These are phyloP conservation scores for Rugalucina vietnamica DNA, from an alignment of 2,888 invertebrate species.

Conservation along the genomic window DNA sequence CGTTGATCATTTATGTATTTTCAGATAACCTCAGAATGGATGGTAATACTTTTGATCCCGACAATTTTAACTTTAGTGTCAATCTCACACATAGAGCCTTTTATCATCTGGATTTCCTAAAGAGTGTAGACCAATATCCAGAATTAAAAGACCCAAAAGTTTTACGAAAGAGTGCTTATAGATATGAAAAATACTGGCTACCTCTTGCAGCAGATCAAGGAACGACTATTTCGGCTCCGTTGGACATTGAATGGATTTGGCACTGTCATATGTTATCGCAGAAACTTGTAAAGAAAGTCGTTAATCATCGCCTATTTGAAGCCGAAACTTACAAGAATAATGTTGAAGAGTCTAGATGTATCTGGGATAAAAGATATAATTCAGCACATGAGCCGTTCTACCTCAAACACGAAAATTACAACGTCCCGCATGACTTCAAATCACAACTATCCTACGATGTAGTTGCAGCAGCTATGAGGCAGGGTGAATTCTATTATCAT, in stretches of 20 bases:
- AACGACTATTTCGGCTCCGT: constrained; percentile 82
- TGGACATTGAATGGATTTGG: constrained; percentile 85
- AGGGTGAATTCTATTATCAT: too few species aligned
- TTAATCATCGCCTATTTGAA: constrained; percentile 82
- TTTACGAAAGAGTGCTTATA: constrained; percentile 80
- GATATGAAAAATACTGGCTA: constrained; percentile 84
- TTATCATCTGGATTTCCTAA: constrained; percentile 71
- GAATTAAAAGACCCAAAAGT: constrained; percentile 72
- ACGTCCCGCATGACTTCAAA: too few species aligned
- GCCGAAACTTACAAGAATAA: constrained; percentile 66
- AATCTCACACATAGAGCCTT: constrained; percentile 34
- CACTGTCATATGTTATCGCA: constrained; percentile 84
- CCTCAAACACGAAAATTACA: too few species aligned
- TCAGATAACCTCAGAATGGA: background rate
- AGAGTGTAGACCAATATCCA: constrained; percentile 65
- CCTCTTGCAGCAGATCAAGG: constrained; percentile 82
- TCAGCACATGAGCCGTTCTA: too few species aligned
- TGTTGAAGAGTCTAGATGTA: too few species aligned
- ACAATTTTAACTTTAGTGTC: background rate
- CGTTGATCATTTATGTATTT: too few species aligned
- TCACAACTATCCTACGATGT: too few species aligned
- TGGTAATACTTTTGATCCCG: background rate
- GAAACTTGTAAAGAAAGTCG: constrained; percentile 71
- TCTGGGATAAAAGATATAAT: too few species aligned
- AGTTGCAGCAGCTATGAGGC: too few species aligned